A percentile compares a stretch with the other conserved stretches of the same genome.
Evolutionary conservation across 2,113 vertebrate species (phyloP).

Genomic region (Menura novaehollandiae): DNA sequence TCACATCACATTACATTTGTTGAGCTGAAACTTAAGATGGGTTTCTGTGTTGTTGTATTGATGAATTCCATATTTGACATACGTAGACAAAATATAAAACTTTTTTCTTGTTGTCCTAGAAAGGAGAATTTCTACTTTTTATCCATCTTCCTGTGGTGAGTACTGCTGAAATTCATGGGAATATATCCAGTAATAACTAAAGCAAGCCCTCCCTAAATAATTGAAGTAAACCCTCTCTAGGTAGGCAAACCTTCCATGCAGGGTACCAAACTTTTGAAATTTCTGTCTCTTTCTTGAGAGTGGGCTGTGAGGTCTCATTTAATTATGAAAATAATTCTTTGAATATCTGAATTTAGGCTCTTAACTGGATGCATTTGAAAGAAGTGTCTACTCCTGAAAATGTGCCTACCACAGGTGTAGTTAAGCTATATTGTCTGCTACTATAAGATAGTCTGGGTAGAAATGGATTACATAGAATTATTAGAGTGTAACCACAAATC

Average conservation of each 20-base stretch:
- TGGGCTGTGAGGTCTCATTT: background rate
- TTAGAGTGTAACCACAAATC: background rate
- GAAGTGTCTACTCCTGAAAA: background rate
- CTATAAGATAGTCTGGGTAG: background rate
- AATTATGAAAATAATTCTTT: background rate
- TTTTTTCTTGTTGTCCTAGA: background rate
- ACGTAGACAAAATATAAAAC: background rate
- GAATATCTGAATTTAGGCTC: background rate
- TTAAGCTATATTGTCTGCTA: background rate
- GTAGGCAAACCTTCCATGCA: background rate
- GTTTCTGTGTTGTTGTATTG: background rate
- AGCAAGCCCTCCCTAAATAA: background rate
- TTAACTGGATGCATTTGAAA: background rate
- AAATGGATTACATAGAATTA: background rate
- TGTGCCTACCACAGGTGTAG: background rate
- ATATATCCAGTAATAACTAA: background rate
- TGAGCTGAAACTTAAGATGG: background rate
- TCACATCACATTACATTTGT: background rate
- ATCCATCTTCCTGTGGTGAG: background rate
- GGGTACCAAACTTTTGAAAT: background rate
- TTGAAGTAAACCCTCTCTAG: conserved; percentile 22
- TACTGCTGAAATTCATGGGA: background rate
- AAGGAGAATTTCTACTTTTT: conserved; percentile 32
- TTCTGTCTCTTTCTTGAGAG: background rate
- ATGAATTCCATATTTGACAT: background rate